A percentile compares a stretch with the other conserved stretches of the same genome.
Conservation (phyloP, 2,888 invertebrate species). For the Crioceris asparagi region DNA sequence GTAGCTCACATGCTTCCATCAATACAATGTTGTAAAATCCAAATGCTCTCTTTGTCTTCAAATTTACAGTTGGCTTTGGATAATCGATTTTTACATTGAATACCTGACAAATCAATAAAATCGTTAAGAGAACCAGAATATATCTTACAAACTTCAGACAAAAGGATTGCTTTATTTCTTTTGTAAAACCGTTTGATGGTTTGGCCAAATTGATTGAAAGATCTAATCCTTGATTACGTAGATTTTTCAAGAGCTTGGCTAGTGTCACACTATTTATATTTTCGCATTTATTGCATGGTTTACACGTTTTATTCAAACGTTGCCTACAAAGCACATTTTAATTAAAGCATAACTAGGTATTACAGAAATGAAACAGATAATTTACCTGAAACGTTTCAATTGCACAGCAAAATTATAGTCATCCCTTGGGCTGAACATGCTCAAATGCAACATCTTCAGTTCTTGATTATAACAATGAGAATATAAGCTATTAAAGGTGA, state of each 20-base stretch:
- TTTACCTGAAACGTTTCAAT: slow-evolving; percentile 55
- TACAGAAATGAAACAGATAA: slow-evolving; percentile 8
- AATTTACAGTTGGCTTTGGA: too few species aligned
- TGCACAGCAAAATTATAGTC: slow-evolving; percentile 59
- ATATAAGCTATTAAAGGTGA: slow-evolving; percentile 59
- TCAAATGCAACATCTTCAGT: slow-evolving; percentile 65
- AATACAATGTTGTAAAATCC: background rate
- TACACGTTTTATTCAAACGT: slow-evolving; percentile 63
- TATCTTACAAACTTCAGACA: slow-evolving; percentile 11
- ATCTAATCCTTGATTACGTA: slow-evolving; percentile 19
- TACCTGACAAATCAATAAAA: slow-evolving; percentile 12
- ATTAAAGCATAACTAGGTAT: background rate
- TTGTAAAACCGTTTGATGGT: slow-evolving; percentile 14
- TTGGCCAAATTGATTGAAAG: slow-evolving; percentile 21
- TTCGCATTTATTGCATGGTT: slow-evolving; percentile 61
- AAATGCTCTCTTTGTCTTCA: slow-evolving; percentile 9
- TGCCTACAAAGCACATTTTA: slow-evolving; percentile 39
- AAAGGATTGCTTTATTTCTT: slow-evolving; percentile 7
- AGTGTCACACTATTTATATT: slow-evolving; percentile 52
- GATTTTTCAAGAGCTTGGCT: slow-evolving; percentile 40
- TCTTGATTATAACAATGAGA: slow-evolving; percentile 71
- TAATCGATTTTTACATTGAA: slow-evolving; percentile 14
- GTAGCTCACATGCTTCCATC: background rate
- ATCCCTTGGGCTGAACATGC: slow-evolving; percentile 63
- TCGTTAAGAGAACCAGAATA: slow-evolving; percentile 10